These are phyloP conservation scores for Pachycephala philippinensis DNA, from an alignment of 2,113 vertebrate genomes.

Conservation along the genomic window DNA sequence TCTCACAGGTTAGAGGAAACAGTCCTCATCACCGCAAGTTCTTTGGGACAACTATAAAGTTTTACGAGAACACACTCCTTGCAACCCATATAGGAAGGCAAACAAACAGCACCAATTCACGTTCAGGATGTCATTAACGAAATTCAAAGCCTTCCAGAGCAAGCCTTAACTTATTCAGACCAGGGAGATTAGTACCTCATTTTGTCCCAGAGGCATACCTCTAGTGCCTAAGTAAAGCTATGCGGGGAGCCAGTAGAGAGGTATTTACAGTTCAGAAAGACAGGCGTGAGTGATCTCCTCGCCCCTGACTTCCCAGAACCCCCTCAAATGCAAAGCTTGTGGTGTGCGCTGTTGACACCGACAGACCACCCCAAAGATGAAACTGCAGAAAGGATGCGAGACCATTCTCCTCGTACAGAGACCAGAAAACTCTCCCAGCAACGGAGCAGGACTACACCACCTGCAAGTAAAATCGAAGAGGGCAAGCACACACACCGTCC, in stretches of 20 bases:
- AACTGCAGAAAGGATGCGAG: not conserved
- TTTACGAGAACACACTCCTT: not conserved
- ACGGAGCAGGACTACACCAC: not conserved
- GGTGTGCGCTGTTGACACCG: fast-evolving
- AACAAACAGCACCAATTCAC: not conserved
- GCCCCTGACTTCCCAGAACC: not conserved
- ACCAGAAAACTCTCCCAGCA: not conserved
- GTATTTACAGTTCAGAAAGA: not conserved
- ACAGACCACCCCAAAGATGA: not conserved
- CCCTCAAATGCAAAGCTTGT: not conserved
- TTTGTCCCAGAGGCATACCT: not conserved
- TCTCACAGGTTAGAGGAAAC: not conserved
- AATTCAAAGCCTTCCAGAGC: not conserved
- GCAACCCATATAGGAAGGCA: not conserved
- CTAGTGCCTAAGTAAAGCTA: not conserved
- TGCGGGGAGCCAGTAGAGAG: not conserved
- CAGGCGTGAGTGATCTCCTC: fast-evolving
- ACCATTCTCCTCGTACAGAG: not conserved
- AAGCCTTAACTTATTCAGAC: not conserved
- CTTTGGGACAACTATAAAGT: not conserved
- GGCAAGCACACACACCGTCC: too few species aligned
- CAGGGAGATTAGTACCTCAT: not conserved
- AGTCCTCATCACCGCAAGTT: not conserved
- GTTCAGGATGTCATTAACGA: not conserved
- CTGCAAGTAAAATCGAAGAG: fast-evolving